These are phyloP conservation scores for Pseudorhiza aurosa DNA, from an alignment of 30 jellyfish, hydroid and myxozoan genomes.

Conservation along the genomic window DNA sequence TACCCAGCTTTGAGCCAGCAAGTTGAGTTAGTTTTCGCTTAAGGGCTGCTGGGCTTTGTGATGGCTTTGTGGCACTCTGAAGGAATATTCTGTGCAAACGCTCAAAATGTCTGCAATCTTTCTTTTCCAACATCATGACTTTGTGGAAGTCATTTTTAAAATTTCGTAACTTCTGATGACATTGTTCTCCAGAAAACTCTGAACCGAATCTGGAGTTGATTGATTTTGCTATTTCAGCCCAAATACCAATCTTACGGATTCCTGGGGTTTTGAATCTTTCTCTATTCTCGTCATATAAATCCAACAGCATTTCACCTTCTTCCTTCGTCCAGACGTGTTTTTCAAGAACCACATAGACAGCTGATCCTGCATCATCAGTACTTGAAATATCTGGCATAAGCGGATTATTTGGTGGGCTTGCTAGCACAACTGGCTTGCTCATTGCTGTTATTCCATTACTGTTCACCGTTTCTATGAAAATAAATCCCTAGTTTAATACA, in stretches of 20 bases:
- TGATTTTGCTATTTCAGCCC: constrained; percentile 76
- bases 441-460: no score
- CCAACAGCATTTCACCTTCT: constrained; percentile 82
- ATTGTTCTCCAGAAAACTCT: constrained; percentile 79
- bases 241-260: constrained; percentile 80
- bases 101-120: constrained; percentile 65
- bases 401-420: background rate
- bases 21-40: constrained; percentile 71
- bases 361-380: background rate
- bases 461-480: no score
- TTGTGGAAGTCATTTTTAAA: constrained; percentile 87
- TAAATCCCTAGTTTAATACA: no score
- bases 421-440: background rate
- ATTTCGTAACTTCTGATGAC: constrained; percentile 85
- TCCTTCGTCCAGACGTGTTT: constrained; percentile 87
- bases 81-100: constrained; percentile 54
- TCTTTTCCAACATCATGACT: constrained; percentile 75
- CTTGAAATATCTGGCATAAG: background rate
- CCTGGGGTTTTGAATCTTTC: constrained; percentile 77
- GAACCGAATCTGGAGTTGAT: constrained; percentile 62
- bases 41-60: constrained; percentile 69
- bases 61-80: constrained; percentile 47
- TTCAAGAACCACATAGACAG: constrained; percentile 31
- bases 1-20: constrained; percentile 55
- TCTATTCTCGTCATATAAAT: constrained; percentile 73